Evolutionary conservation across 37 sponge, comb jelly and placozoan species (phyloP).

Genomic region (Crambe crambe): DNA sequence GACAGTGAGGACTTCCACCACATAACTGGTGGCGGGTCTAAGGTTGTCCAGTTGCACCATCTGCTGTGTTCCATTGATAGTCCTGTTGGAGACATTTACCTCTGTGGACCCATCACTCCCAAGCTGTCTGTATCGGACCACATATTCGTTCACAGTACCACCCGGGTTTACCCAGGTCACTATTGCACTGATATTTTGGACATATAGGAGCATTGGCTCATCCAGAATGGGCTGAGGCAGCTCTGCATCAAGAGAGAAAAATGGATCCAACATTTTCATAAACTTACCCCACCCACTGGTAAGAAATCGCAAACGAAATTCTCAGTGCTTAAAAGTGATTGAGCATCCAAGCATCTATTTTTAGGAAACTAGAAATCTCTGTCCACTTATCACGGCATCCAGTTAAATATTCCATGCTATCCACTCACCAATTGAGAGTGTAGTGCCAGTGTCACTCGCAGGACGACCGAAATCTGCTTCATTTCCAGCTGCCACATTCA

Average conservation of each 20-base stretch:
- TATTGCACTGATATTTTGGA: not conserved
- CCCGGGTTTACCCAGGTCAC: slow-evolving; percentile 12
- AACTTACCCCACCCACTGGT: not conserved
- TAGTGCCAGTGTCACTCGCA: not conserved
- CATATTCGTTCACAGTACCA: not conserved
- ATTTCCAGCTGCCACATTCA: not conserved
- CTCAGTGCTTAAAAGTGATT: not conserved
- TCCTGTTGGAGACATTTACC: not conserved
- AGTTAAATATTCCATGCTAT: too few species aligned
- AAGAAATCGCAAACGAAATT: not conserved
- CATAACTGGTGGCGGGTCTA: not conserved
- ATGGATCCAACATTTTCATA: not conserved
- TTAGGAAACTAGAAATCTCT: too few species aligned
- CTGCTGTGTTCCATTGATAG: too few species aligned
- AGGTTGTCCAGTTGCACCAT: not conserved
- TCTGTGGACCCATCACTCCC: too few species aligned
- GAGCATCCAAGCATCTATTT: too few species aligned
- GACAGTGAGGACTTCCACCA: not conserved
- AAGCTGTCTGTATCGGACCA: slow-evolving; percentile 5
- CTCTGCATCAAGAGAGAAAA: slow-evolving; percentile 1
- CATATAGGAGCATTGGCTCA: not conserved
- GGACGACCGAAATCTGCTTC: not conserved
- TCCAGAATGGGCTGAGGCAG: slow-evolving; percentile 11
- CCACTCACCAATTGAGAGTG: not conserved
- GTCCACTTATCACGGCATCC: too few species aligned